These are phyloP conservation scores for Stomorhina lunata DNA, from an alignment of 2,888 invertebrate genomes.

Conservation along the genomic window DNA sequence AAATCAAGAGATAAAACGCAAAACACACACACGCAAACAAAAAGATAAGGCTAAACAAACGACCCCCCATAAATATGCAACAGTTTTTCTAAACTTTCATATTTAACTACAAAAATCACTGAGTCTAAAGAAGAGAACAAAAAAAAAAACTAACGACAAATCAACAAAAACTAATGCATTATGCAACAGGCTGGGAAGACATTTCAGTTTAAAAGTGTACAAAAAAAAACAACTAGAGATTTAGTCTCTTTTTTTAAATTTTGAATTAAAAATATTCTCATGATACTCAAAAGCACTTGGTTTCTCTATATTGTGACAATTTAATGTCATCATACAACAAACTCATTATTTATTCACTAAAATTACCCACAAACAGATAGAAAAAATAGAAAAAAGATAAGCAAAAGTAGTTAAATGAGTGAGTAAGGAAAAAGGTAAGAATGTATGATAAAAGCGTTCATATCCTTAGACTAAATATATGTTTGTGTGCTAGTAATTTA, in stretches of 20 bases:
- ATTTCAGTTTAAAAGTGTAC: neutral
- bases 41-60: neutral
- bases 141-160: neutral
- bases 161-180: slow-evolving; percentile 5
- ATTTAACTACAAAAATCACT: neutral
- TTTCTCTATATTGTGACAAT: neutral
- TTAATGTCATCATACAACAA: neutral
- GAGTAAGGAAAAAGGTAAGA: neutral
- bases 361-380: too few relatives aligned
- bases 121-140: neutral
- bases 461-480: neutral
- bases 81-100: slow-evolving; percentile 38
- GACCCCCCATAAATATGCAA: slow-evolving; percentile 56
- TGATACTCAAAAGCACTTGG: neutral
- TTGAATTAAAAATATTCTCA: neutral
- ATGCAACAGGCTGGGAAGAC: slow-evolving; percentile 59
- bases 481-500: neutral
- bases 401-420: too few relatives aligned
- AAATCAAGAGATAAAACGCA: neutral
- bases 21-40: too few relatives aligned
- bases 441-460: neutral
- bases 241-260: neutral
- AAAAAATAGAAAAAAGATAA: too few relatives aligned
- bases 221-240: neutral
- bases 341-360: neutral